Evolutionary conservation across 1,140 invertebrate genomes (phyloP), one percentile per base, ranked within the genome.

Genomic region (Euwallacea similis): DNA sequence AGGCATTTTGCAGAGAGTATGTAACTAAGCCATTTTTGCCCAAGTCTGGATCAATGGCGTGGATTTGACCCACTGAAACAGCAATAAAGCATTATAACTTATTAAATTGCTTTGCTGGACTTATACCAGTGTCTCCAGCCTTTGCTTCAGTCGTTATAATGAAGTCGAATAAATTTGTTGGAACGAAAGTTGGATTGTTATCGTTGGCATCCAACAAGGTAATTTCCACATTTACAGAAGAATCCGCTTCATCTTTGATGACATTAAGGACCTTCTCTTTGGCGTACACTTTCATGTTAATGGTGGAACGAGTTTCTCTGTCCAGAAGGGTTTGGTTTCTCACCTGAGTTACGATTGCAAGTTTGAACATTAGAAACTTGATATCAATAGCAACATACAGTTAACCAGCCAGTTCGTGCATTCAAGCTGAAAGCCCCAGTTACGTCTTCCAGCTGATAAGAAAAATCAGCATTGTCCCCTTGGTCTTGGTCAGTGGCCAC

Each of bases 161-260:
- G 69, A 95, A 90, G 71, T 91, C 88, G 76, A 94, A 95, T 0
- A 94, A 81, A 80, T 94, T 94, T 54, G 87, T 89, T 0, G 92
- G 91, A 10, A 93, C 84, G 77, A 95, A 95, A 7, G 88, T 88
- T 0, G 93, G 93, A 76, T 93, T 94, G 76, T 95, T 95, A 71
- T 95, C 93, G 80, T 95, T 95, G 7, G 91, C 91, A 79, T 95
- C 93, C 0, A 95, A 82, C 15, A 95, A 79, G 0, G 91, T 92
- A 16, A 81, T 90, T 82, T 93, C 90, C 0, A 94, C 89, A n/a
- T 86, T 86, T 0, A 92, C 91, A 42, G 85, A 88, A 1, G 89
- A 88, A 80, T 76, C 81, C 81, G 83, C 75, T 77, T 82, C 59
- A 58, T 82, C 75, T 77, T 81, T 71, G 79, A 88, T 83, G 0